Evolutionary conservation across 2,797 vertebrate species (phyloP), one percentile per base, ranked within the genome.

Genomic region (Eidolon dupreanum): DNA sequence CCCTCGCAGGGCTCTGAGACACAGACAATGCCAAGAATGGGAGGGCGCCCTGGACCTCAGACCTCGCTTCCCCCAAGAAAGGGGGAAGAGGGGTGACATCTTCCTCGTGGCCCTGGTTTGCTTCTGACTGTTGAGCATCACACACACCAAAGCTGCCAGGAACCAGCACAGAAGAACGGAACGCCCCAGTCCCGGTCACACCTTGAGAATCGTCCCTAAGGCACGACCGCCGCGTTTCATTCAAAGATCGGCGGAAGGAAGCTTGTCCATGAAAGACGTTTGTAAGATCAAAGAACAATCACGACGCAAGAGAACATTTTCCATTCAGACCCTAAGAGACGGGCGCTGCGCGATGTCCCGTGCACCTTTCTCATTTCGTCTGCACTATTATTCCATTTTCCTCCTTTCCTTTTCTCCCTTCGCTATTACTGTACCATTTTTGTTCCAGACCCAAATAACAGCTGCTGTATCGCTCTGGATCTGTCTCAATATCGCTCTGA

Each of bases 81-180:
- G 36, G 57, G 57, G 26, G 61, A 6, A 4, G 0, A 2, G 0
- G 3, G n/a, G 10, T 10, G 46, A 2, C 24, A 0, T 1, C 68
- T 71, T 33, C 38, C 57, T 51, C 19, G 2, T 13, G 41, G 26
- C 36, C 49, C 10, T 1, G 6, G n/a, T 2, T 36, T 4, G 28
- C 41, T 12, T 12, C 43, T n/a, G 51, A 6, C 55, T 9, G 4
- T 0, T 2, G 20, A 49, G 36, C 19, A 3, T 26, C 13, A 4
- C 5, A 22, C 5, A 22, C 36, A 4, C 6, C 28, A 36, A 22
- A 78, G 43, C 55, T 6, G 4, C 49, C 0, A 1, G 55, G 38
- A 31, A 22, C 41, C 57, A 55, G 63, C 16, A 38, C 6, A 20
- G 70, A 46, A 55, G 70, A 63, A 59, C 22, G 16, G 26, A 91